Percentiles rank a stretch among this genome's conserved stretches.
These are phyloP conservation scores for Drosophila gunungcola DNA, from an alignment of 1,140 invertebrate genomes.

Conservation along the genomic window DNA sequence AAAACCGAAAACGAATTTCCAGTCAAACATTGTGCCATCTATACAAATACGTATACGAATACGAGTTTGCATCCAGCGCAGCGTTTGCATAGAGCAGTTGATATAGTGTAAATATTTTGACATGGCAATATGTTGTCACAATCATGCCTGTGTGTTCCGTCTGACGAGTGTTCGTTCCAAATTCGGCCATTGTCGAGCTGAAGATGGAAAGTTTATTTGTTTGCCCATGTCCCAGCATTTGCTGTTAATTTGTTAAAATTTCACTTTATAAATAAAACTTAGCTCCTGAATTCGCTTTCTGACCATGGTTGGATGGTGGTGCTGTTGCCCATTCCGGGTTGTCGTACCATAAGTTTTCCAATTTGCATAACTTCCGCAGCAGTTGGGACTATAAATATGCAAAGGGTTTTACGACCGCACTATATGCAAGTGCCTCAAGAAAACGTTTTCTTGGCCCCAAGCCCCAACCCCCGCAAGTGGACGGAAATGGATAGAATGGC, in stretches of 20 bases:
- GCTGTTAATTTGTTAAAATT: constrained; percentile 82
- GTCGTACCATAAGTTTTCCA: constrained; percentile 69
- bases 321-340: constrained; percentile 13
- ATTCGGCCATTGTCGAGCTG: constrained; percentile 35
- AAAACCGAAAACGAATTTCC: constrained; percentile 67
- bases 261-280: constrained; percentile 75
- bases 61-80: constrained; percentile 2
- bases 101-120: constrained; percentile 81
- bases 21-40: constrained; percentile 37
- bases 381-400: constrained; percentile 72
- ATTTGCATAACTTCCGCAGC: constrained; percentile 75
- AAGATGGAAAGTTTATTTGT: constrained; percentile 61
- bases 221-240: constrained; percentile 59
- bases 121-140: constrained; percentile 72
- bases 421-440: constrained; percentile 45
- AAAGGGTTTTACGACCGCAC: constrained; percentile 48
- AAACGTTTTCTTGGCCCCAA: constrained; percentile 21
- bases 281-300: constrained; percentile 43
- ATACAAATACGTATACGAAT: constrained; percentile 1
- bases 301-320: constrained; percentile 9
- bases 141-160: constrained; percentile 36
- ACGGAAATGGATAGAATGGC: constrained; percentile 16
- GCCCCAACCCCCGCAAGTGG: not conserved
- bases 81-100: constrained; percentile 40
- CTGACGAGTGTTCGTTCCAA: constrained; percentile 37